Base-by-base conservation (phyloP, 2,888 invertebrate genomes). In the Caenorhabditis sp. region DNA sequence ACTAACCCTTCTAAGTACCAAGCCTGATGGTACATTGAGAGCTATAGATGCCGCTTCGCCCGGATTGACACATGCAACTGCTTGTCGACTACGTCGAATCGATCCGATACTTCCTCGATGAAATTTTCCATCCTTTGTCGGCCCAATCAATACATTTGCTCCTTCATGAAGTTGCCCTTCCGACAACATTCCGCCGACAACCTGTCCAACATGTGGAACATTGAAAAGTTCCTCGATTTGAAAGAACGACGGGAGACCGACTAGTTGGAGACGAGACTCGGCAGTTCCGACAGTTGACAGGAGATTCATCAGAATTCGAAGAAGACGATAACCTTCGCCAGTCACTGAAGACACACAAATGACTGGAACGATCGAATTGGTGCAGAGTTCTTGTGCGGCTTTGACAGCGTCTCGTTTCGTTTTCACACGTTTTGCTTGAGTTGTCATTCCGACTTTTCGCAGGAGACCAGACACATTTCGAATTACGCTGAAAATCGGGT, bases 21-120 rank as follows among this genome's bases (percentile, higher is more conserved):
- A 58, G n/a, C 62, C 63, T 24, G 62, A 65, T 10, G 69, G 51
- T 10, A 77, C 81, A 81, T 91, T 91, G 4, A 95, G 89, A 26
- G 93, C 92, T 51, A 95, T 89, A 2, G 94, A 93, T 0, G 95
- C 95, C 81, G 94, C 93, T 88, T 96, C 95, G 0, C 95, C 94
- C 0, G 95, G 95, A 72, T 93, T 91, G 1, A 95, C 96, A 64
- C 92, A 90, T 53, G 94, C 91, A 87, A 95, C 94, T 0, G 95
- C 94, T 6, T 95, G 93, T 79, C 95, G 92, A 89, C 97, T 95
- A 37, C 85, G 66, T n/a, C 80, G 69, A 19, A 85, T 81, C 24
- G 94, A 94, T 78, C 93, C 92, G 4, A 97, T 92, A 17, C 90
- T 90, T 0, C 63, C 69, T 58, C 72, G 69, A 51, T 78, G 66